Evolutionary conservation across 2,888 invertebrate genomes (phyloP), one percentile per base, ranked within the genome.

Genomic region (Drosophila neonasuta): DNA sequence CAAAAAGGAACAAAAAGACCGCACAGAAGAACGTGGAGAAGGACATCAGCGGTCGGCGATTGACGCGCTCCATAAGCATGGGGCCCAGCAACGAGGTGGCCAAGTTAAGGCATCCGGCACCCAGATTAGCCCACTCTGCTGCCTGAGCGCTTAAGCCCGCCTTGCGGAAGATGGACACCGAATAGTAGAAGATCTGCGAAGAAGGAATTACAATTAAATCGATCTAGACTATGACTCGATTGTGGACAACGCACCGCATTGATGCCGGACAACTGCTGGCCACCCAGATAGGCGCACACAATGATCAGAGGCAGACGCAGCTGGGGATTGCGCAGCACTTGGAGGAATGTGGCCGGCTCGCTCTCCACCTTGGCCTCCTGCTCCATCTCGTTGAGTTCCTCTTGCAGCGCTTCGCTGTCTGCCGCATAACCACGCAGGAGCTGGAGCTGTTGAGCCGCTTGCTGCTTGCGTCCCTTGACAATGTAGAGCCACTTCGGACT

Each of bases 251-350:
- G 92, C 90, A 96, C 97, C 70, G 97, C 96, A 91, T 97, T 97
- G 67, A 97, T 96, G 50, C 97, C 97, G 74, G 95, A 95, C 64
- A 97, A 92, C 91, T 98, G 98, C 91, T 98, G 97, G 0, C 97
- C 97, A 11, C 95, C 94, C 54, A 88, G 79, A 92, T 96, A 93
- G 63, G 94, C 92, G 83, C 95, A 94, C 3, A 96, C 95, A 61
- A 98, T 93, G 46, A 96, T 89, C 41, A 97, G 89, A 0, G 97
- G 96, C 86, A 96, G 91, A 8, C 93, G 90, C 20, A 95, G 90
- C 3, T 91, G 87, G 0, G 91, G 92, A 69, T 94, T 93, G 7
- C 80, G 89, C 13, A 95, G 68, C 44, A 96, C 93, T 17, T 92
- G 91, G 51, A 88, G 67, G 74, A 95, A 92, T 93, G 94, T 94